Percentiles rank a stretch among this genome's conserved stretches.
Conservation (phyloP, 1,140 invertebrate genomes). For the Aphelenchoides besseyi region DNA sequence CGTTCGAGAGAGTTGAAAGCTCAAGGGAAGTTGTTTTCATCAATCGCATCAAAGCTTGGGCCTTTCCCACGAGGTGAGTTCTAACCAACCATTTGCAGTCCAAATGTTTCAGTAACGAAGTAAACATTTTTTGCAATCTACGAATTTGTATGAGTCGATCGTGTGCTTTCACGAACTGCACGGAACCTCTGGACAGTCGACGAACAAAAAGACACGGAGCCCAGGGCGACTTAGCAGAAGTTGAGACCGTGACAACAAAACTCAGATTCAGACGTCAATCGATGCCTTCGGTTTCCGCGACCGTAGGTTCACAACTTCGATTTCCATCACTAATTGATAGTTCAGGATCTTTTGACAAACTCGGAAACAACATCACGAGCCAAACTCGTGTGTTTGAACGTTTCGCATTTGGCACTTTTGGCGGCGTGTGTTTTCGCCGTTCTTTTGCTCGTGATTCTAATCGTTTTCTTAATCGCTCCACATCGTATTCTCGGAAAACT, state of each 20-base stretch:
- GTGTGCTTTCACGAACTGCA: conserved; percentile 46
- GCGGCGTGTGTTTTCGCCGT: conserved; percentile 32
- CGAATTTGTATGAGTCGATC: conserved; percentile 41
- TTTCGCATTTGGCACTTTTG: conserved; percentile 24
- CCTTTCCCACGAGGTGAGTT: conserved; percentile 59
- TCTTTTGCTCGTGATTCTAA: conserved; percentile 21
- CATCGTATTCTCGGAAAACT: conserved; percentile 12
- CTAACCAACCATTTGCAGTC: conserved; percentile 14
- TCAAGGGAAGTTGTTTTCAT: conserved; percentile 48
- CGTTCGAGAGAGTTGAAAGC: conserved; percentile 49
- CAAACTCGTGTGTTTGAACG: conserved; percentile 27
- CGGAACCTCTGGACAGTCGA: conserved; percentile 11
- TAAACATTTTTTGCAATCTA: conserved; percentile 52
- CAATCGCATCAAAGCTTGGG: conserved; percentile 62
- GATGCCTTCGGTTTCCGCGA: conserved; percentile 18
- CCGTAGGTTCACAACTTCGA: conserved; percentile 20
- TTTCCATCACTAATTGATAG: too few relatives aligned
- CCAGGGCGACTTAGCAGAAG: conserved; percentile 32
- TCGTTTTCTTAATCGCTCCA: conserved; percentile 25
- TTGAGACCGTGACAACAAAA: conserved; percentile 36
- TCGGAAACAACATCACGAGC: neutral
- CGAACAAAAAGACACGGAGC: conserved; percentile 10
- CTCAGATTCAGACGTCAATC: conserved; percentile 26
- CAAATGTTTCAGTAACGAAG: conserved; percentile 47
- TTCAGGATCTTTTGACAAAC: conserved; percentile 27